phyloP scores from a whole-genome alignment of 2,888 invertebrate genomes.

The Leuctra nigra region DNA sequence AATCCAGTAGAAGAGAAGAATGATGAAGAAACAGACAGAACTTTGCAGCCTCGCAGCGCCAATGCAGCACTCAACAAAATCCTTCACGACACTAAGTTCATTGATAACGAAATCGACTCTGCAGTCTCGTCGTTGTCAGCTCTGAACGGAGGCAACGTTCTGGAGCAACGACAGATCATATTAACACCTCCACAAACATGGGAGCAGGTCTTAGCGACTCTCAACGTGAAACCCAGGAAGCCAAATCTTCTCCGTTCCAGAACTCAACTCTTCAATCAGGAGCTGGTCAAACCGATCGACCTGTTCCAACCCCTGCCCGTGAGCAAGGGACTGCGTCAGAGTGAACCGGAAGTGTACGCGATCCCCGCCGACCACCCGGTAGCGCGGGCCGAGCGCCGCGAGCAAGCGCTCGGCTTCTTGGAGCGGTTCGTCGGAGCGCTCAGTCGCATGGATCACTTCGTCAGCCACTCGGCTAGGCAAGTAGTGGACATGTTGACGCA shows the following conservation, averaged over 20 bases:
- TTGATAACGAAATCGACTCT: background rate
- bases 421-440: background rate
- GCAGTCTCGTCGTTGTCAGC: background rate
- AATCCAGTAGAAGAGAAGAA: too few relatives aligned
- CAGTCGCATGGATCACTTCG: conserved; percentile 1
- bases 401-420: background rate
- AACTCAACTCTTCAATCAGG: too few relatives aligned
- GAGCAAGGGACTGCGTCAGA: too few relatives aligned
- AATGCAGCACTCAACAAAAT: too few relatives aligned
- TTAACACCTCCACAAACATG: too few relatives aligned
- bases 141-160: background rate
- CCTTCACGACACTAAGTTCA: background rate
- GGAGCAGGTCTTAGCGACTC: too few relatives aligned
- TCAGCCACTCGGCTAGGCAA: conserved; percentile 6
- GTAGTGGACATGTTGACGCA: background rate
- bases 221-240: background rate
- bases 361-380: background rate
- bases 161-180: too few relatives aligned
- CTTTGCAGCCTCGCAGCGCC: background rate
- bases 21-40: background rate
- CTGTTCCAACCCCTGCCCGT: background rate
- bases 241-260: too few relatives aligned
- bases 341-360: background rate
- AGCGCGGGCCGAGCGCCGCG: background rate
- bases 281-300: background rate